Percentiles rank a stretch among this genome's conserved stretches.
Conservation (phyloP, 2,888 invertebrate genomes). For the Cacoxenus indagator region DNA sequence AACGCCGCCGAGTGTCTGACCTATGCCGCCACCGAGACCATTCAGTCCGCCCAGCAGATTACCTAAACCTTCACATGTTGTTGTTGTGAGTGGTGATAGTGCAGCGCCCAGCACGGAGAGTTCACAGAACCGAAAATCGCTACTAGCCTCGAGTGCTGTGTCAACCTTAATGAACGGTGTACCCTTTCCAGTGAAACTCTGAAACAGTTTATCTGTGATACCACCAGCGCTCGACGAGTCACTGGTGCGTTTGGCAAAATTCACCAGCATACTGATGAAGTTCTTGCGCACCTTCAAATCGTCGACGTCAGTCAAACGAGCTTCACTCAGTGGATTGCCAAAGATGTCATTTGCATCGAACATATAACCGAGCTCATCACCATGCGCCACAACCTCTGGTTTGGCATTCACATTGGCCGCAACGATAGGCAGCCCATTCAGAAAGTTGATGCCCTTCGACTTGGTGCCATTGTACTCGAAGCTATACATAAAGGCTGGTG, state of each 20-base stretch:
- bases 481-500: slow-evolving; percentile 80
- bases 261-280: slow-evolving; percentile 77
- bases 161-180: slow-evolving; percentile 74
- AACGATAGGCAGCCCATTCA: slow-evolving; percentile 78
- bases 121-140: slow-evolving; percentile 71
- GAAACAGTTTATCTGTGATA: slow-evolving; percentile 56
- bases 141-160: slow-evolving; percentile 70
- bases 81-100: slow-evolving; percentile 57
- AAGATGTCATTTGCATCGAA: slow-evolving; percentile 77
- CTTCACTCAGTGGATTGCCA: slow-evolving; percentile 73
- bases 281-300: slow-evolving; percentile 78
- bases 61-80: slow-evolving; percentile 59
- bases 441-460: slow-evolving; percentile 75
- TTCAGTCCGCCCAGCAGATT: slow-evolving; percentile 51
- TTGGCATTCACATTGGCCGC: slow-evolving; percentile 65
- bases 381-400: slow-evolving; percentile 73
- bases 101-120: slow-evolving; percentile 65
- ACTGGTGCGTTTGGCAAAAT: slow-evolving; percentile 73
- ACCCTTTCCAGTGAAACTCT: slow-evolving; percentile 68
- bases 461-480: slow-evolving; percentile 80
- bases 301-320: slow-evolving; percentile 70
- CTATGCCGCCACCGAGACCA: slow-evolving; percentile 41
- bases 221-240: neutral
- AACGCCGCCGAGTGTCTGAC: slow-evolving; percentile 43
- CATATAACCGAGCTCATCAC: slow-evolving; percentile 81